Percentiles rank a stretch among this genome's conserved stretches.
These are phyloP conservation scores for Pachycephala philippinensis DNA, from an alignment of 2,113 vertebrate species.

Conservation along the genomic window DNA sequence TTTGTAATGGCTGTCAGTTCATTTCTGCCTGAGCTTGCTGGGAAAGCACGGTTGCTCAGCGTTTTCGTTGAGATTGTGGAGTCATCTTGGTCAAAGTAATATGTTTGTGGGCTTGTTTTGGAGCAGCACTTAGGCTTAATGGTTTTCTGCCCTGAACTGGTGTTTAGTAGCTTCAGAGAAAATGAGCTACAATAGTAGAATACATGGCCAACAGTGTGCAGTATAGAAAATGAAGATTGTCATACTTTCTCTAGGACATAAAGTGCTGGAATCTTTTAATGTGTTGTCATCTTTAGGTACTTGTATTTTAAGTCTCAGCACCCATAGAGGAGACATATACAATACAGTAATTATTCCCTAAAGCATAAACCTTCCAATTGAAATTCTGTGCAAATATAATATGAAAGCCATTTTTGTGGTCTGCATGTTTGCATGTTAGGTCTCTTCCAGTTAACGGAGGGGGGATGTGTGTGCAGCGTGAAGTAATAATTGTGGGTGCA, in stretches of 20 bases:
- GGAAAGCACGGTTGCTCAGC: neutral
- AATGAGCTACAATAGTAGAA: neutral
- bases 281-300: neutral
- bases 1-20: neutral
- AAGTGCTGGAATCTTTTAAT: neutral
- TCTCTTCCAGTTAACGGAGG: neutral
- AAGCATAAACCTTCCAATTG: neutral
- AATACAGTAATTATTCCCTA: neutral
- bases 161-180: neutral
- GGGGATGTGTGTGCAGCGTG: neutral
- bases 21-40: neutral
- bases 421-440: neutral
- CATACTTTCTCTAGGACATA: neutral
- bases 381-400: neutral
- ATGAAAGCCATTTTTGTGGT: neutral
- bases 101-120: neutral
- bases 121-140: neutral
- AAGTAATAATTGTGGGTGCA: neutral
- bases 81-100: neutral
- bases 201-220: fast-evolving
- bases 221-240: neutral
- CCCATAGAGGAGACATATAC: neutral
- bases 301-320: neutral
- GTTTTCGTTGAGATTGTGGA: neutral
- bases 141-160: neutral